Conservation (phyloP, 2,113 vertebrate genomes). For the Myiagra hebetior region DNA sequence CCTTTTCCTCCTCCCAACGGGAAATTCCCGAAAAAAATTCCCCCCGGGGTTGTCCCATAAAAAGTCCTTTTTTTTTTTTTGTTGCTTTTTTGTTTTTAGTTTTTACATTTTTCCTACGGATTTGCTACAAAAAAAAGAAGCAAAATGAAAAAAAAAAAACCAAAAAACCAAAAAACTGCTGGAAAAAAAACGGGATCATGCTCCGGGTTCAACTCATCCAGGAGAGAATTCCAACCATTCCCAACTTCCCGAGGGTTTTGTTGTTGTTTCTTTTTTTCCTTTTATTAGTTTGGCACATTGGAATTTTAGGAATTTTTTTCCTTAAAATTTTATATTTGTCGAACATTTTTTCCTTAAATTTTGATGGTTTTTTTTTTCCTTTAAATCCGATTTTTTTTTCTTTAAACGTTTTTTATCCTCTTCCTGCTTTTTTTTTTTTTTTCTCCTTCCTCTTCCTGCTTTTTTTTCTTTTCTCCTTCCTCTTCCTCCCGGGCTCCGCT, state of each 20-base stretch:
- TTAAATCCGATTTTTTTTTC: background rate
- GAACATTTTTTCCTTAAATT: background rate
- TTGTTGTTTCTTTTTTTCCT: no score
- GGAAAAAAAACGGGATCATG: background rate
- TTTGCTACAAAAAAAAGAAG: background rate
- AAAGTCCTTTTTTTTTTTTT: background rate
- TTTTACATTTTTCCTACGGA: background rate
- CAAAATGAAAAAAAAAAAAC: background rate
- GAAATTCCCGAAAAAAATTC: background rate
- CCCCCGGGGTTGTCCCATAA: background rate
- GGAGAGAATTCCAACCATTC: background rate
- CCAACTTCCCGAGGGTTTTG: background rate
- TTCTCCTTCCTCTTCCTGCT: background rate
- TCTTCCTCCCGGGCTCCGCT: background rate
- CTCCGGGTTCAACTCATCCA: background rate
- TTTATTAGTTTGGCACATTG: background rate
- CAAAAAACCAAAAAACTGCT: background rate
- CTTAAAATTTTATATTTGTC: background rate
- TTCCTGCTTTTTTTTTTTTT: background rate
- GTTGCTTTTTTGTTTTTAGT: background rate
- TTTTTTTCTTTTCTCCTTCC: background rate
- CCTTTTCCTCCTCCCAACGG: background rate
- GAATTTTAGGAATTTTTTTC: background rate
- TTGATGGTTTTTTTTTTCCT: background rate
- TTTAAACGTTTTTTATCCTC: no score